These are phyloP conservation scores for Xerus inauris DNA, from an alignment of 2,113 vertebrate species.

Conservation along the genomic window DNA sequence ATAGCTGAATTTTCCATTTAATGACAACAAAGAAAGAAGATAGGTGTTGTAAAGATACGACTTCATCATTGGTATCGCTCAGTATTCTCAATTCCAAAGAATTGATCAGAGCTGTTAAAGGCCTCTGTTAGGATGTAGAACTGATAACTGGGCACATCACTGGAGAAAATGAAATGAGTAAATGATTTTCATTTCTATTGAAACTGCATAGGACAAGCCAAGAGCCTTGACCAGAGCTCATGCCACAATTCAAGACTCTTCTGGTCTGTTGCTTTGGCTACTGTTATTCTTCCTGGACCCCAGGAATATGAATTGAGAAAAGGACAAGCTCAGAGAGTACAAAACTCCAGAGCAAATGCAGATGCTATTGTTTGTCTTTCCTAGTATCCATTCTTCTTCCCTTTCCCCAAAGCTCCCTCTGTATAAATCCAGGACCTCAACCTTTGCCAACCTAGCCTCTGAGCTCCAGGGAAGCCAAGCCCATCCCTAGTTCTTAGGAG, in stretches of 20 bases:
- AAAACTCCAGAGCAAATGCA: background rate
- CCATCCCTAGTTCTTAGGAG: background rate
- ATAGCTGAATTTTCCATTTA: constrained; percentile 68
- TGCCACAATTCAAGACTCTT: background rate
- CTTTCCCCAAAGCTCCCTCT: background rate
- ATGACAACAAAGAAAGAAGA: constrained; percentile 67
- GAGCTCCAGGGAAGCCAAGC: background rate
- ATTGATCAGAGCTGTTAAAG: constrained; percentile 43
- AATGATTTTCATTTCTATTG: constrained; percentile 46
- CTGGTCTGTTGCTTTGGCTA: background rate
- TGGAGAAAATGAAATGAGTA: constrained; percentile 40
- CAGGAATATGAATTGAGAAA: background rate
- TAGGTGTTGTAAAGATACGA: constrained; percentile 62
- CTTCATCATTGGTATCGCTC: constrained; percentile 55
- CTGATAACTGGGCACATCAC: constrained; percentile 21
- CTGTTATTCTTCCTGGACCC: background rate
- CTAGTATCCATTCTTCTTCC: background rate
- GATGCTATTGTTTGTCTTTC: background rate
- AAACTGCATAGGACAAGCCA: background rate
- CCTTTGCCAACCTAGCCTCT: background rate
- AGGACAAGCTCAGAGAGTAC: background rate
- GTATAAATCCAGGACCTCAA: background rate
- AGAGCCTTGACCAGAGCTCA: background rate
- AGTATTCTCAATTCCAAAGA: constrained; percentile 55
- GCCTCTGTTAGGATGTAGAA: constrained; percentile 24